These are phyloP conservation scores for Eurystomus gularis DNA, from an alignment of 2,113 vertebrate genomes.

Conservation along the genomic window DNA sequence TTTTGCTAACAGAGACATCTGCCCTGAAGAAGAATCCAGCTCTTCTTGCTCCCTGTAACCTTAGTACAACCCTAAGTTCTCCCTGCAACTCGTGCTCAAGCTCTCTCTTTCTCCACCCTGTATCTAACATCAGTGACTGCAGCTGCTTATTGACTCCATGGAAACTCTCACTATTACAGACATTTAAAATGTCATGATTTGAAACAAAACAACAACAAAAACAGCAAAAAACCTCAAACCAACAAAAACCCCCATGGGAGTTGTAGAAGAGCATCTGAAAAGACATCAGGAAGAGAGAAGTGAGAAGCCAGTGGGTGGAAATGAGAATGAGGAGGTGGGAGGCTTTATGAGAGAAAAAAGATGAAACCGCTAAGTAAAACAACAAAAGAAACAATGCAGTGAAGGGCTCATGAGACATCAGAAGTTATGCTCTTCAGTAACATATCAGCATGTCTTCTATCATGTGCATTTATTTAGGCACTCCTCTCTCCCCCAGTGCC, in stretches of 20 bases:
- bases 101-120: not conserved
- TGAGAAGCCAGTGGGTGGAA: not conserved
- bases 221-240: not conserved
- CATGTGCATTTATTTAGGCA: not conserved
- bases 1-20: not conserved
- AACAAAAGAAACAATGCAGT: not conserved
- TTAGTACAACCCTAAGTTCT: not conserved
- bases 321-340: not conserved
- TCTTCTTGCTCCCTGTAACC: not conserved
- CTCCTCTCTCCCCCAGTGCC: not conserved
- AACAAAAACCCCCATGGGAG: fast-evolving
- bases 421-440: not conserved
- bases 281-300: not conserved
- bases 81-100: not conserved
- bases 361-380: not conserved
- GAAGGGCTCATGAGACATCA: not conserved
- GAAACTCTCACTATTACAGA: not conserved
- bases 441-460: not conserved
- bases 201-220: not conserved
- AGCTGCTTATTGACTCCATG: not conserved
- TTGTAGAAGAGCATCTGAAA: not conserved
- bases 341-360: not conserved
- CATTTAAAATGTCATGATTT: not conserved
- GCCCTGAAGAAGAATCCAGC: not conserved
- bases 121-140: not conserved